These are phyloP conservation scores for Willisornis vidua DNA, from an alignment of 2,113 vertebrate genomes.

Conservation along the genomic window DNA sequence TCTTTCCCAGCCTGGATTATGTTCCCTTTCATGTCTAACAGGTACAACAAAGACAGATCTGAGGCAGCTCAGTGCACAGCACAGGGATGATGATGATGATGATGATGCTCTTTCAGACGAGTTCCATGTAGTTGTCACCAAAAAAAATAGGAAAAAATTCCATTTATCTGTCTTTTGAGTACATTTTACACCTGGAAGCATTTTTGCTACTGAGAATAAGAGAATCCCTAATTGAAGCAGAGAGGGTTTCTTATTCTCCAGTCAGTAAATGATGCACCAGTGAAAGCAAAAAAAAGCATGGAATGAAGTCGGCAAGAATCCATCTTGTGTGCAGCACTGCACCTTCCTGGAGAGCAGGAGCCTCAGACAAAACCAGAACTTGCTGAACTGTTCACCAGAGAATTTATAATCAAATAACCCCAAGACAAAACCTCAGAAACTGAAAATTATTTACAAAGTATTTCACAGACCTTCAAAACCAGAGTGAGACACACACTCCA, in stretches of 20 bases:
- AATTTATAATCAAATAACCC: background rate
- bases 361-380: background rate
- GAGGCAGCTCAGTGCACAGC: background rate
- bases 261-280: background rate
- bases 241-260: background rate
- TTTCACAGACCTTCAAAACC: background rate
- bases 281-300: background rate
- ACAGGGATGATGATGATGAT: background rate
- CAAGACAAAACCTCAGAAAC: background rate
- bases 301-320: background rate
- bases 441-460: background rate
- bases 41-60: background rate
- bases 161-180: constrained; percentile 5
- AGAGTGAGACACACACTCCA: background rate
- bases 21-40: constrained; percentile 39
- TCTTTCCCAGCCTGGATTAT: background rate
- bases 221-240: background rate
- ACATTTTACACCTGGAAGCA: constrained; percentile 14
- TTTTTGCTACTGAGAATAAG: background rate
- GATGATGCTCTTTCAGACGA: background rate
- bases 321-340: background rate
- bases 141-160: background rate
- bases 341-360: background rate
- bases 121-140: background rate
- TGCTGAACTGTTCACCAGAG: background rate